These are phyloP conservation scores for Ectemnius lituratus DNA, from an alignment of 2,888 invertebrate genomes.

Conservation along the genomic window DNA sequence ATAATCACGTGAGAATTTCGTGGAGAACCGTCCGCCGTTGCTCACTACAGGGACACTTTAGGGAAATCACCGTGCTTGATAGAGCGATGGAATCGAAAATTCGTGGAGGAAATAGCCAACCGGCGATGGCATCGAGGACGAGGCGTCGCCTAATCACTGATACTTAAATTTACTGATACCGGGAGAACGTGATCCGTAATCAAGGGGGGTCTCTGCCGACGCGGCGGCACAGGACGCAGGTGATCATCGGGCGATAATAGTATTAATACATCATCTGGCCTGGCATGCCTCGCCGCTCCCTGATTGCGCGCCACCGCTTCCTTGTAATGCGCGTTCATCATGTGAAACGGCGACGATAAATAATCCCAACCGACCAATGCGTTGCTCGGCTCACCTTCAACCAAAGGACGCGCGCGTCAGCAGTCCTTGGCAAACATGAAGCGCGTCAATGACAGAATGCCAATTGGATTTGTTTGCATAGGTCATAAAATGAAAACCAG, in stretches of 20 bases:
- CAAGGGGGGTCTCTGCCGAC: slow-evolving; percentile 69
- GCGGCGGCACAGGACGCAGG: slow-evolving; percentile 55
- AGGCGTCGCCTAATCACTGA: slow-evolving; percentile 33
- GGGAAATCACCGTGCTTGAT: not conserved
- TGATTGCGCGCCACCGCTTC: slow-evolving; percentile 66
- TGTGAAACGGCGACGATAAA: slow-evolving; percentile 47
- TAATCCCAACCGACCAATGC: slow-evolving; percentile 33
- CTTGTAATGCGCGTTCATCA: slow-evolving; percentile 60
- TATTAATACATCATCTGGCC: slow-evolving; percentile 74
- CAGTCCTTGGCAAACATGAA: too few relatives aligned
- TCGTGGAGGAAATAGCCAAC: not conserved
- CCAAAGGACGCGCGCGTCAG: too few relatives aligned
- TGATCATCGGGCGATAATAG: slow-evolving; percentile 72
- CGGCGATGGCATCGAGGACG: not conserved
- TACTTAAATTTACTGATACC: slow-evolving; percentile 63
- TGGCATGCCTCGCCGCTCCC: slow-evolving; percentile 65
- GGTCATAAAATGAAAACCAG: too few relatives aligned
- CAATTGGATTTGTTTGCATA: too few relatives aligned
- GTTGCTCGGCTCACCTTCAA: too few relatives aligned
- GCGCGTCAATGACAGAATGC: too few relatives aligned
- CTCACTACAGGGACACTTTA: not conserved
- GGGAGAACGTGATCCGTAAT: slow-evolving; percentile 13
- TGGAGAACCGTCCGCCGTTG: not conserved
- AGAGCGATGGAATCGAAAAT: not conserved
- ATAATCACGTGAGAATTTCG: not conserved